Evolutionary conservation across 2,888 invertebrate species (phyloP).

Genomic region (Chydorus sphaericus): DNA sequence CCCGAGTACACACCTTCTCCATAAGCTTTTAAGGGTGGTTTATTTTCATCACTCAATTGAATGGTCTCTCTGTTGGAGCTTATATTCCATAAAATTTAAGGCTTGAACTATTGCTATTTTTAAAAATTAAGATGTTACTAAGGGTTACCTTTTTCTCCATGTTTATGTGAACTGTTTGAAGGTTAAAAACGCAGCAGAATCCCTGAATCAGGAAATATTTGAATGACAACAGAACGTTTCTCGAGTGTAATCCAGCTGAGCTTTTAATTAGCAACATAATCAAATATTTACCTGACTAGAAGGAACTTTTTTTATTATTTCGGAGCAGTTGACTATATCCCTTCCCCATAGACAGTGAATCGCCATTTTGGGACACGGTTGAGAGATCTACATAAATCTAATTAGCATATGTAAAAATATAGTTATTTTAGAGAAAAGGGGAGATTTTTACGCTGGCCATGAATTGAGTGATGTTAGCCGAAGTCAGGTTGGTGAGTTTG

Average conservation of each 20-base stretch:
- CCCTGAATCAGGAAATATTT: too few species aligned
- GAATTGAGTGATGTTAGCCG: constrained; percentile 1
- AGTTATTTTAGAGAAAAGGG: not conserved
- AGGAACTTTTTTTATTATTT: not conserved
- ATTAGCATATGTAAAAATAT: not conserved
- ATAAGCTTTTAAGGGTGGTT: not conserved
- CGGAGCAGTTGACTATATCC: constrained; percentile 1
- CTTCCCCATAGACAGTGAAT: constrained; percentile 3
- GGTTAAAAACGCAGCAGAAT: constrained; percentile 10
- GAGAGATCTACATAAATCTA: not conserved
- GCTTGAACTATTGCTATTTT: too few species aligned
- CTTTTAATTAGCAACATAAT: too few species aligned
- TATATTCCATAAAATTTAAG: too few species aligned
- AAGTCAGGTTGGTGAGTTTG: not conserved
- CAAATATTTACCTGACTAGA: too few species aligned
- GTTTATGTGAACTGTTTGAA: not conserved
- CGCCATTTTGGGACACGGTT: constrained; percentile 1
- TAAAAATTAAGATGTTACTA: not conserved
- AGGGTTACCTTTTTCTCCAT: not conserved
- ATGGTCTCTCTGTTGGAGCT: too few species aligned
- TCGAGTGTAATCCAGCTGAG: too few species aligned
- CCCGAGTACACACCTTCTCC: constrained; percentile 12
- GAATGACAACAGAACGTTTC: too few species aligned
- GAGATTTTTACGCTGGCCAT: not conserved
- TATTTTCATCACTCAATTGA: too few species aligned